phyloP scores from a whole-genome alignment of 1,140 invertebrate genomes.

The Pseudomyrmex dendroicus region DNA sequence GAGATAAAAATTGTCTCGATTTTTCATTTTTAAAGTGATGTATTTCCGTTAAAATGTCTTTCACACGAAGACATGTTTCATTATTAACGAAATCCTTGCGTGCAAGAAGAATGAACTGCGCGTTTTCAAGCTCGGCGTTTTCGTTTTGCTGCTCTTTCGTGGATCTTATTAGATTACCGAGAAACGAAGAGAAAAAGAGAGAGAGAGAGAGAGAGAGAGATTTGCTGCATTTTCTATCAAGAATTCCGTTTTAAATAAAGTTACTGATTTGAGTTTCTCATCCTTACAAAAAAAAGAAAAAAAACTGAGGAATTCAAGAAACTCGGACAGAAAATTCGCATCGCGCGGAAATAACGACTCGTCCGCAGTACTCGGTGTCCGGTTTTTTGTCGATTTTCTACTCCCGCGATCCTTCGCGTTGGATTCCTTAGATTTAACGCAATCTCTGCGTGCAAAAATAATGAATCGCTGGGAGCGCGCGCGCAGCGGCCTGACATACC shows the following conservation, averaged over 20 bases:
- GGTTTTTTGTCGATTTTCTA: not conserved
- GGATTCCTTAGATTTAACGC: constrained; percentile 15
- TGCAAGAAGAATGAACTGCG: constrained; percentile 32
- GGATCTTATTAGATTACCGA: constrained; percentile 42
- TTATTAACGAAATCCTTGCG: constrained; percentile 50
- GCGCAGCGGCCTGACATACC: not conserved
- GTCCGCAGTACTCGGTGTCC: too few relatives aligned
- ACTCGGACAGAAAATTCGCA: not conserved
- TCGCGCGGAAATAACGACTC: constrained; percentile 25
- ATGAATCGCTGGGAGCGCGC: constrained; percentile 13
- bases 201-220: too few relatives aligned
- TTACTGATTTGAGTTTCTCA: constrained; percentile 6
- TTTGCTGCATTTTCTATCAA: constrained; percentile 26
- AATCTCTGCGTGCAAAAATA: constrained; percentile 37
- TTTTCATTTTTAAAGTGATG: not conserved
- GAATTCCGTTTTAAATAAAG: constrained; percentile 32
- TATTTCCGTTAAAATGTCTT: constrained; percentile 30
- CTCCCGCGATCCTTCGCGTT: not conserved
- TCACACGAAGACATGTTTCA: not conserved
- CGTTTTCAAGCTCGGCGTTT: constrained; percentile 7
- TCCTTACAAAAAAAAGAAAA: too few relatives aligned
- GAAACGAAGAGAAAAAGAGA: not conserved
- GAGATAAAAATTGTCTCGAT: constrained; percentile 10
- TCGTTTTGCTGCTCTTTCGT: constrained; percentile 24
- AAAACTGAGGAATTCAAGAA: not conserved